A percentile compares a stretch with the other conserved stretches of the same genome.
Evolutionary conservation across 30 jellyfish, hydroid and myxozoan genomes (phyloP).

Genomic region (Aurelia sp.): DNA sequence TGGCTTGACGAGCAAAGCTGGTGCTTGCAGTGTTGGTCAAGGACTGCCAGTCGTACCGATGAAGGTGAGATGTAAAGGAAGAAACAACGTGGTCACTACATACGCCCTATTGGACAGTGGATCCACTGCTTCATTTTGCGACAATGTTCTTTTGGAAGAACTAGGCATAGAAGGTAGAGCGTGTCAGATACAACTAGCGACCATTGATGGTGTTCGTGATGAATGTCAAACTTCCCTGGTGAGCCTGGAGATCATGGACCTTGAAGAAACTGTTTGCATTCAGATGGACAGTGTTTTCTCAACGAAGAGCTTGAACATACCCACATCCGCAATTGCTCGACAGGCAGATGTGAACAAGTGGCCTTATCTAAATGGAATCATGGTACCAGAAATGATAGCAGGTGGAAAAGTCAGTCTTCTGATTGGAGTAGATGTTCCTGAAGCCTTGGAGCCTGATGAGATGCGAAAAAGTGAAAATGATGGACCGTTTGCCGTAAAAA

Average conservation of each 20-base stretch:
- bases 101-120: constrained; percentile 56
- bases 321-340: constrained; percentile 34
- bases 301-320: constrained; percentile 41
- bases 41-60: constrained; percentile 58
- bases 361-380: background rate
- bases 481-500: background rate
- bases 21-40: constrained; percentile 7
- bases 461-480: background rate
- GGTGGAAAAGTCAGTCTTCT: background rate
- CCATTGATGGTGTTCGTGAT: constrained; percentile 42
- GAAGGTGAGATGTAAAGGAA: constrained; percentile 16
- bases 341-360: constrained; percentile 55
- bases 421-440: background rate
- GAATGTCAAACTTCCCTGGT: constrained; percentile 14
- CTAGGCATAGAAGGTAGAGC: constrained; percentile 36
- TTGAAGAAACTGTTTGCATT: constrained; percentile 44
- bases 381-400: background rate
- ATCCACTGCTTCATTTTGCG: constrained; percentile 45
- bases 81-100: constrained; percentile 2
- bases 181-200: constrained; percentile 50
- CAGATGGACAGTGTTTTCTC: constrained; percentile 40
- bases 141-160: constrained; percentile 23
- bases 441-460: background rate
- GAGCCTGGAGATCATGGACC: constrained; percentile 38
- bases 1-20: constrained; percentile 12